Base-by-base conservation (phyloP, 1,140 invertebrate species). In the Drosophila takahashii region DNA sequence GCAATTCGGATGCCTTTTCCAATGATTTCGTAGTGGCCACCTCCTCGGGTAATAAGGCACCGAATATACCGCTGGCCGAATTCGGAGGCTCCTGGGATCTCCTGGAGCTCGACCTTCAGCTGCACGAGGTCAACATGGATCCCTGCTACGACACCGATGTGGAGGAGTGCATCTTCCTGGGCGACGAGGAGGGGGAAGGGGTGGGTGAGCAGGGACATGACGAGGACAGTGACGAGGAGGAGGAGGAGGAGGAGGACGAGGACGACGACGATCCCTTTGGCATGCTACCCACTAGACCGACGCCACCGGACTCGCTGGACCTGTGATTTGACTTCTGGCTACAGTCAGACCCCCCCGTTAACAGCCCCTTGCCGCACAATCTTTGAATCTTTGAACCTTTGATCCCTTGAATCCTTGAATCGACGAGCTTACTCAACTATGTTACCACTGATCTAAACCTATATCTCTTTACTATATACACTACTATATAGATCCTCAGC, bases 91-190 rank as follows among this genome's bases (percentile, higher is more conserved):
- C 91, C 10, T 92, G 91, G 91, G 91, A 92, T 81, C 51, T 92
- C 13, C 48, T 92, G 0, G 91, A 92, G 59, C 57, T 92, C 18
- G 91, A 92, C 77, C 66, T 92, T n/a, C 87, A 92, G 71, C 52
- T 92, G 44, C 90, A 92, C 48, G 89, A 92, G 64, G 91, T 92
- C 13, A 92, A 92, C 67, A 61, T 91, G 10, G 91, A 92, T 86
- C 83, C 91, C 16, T 91, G 89, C 71, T 92, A 90, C 52, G 90
- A 92, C 34, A 91, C 94, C n/a, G 94, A 93, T 45, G 94, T 94
- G 0, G 94, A 94, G 76, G 94, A 94, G 77, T 93, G 93, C 56
- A 94, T 94, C 53, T 94, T 94, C 62, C 79, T 94, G 67, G 93
- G 93, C 3, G 93, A 92, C 69, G 79, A 50, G 54, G 47, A 66